Percentiles rank a stretch among this genome's conserved stretches.
Evolutionary conservation across 2,888 invertebrate genomes (phyloP).

Genomic region (Byasa hedistus): DNA sequence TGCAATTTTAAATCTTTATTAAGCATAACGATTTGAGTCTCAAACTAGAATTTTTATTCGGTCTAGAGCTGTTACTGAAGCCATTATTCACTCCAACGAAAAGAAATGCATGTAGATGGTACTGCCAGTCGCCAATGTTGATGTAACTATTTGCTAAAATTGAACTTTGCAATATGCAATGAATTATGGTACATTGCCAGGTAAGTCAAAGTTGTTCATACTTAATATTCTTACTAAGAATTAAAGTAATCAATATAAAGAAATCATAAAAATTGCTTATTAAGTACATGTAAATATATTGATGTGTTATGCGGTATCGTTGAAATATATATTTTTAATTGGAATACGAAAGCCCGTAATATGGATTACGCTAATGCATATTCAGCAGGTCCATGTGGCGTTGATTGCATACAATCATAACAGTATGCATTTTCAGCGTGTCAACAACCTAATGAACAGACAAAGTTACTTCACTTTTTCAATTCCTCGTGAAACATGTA

Average conservation of each 20-base stretch:
- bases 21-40: too few species aligned
- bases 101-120: conserved; percentile 6
- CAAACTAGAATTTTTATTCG: too few species aligned
- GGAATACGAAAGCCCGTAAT: neutral
- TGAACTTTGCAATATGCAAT: neutral
- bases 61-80: neutral
- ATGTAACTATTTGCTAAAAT: neutral
- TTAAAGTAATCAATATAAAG: too few species aligned
- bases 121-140: conserved; percentile 20
- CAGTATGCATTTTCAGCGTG: conserved; percentile 11
- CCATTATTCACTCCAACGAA: conserved; percentile 12
- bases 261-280: too few species aligned
- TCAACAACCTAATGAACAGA: conserved; percentile 23
- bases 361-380: conserved; percentile 15
- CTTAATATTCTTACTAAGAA: too few species aligned
- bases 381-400: conserved; percentile 13
- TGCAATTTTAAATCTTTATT: too few species aligned
- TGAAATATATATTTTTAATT: neutral
- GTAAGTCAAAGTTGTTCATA: too few species aligned
- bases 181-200: too few species aligned
- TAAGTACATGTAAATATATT: neutral
- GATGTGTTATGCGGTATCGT: neutral
- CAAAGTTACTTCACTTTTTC: neutral
- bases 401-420: conserved; percentile 18
- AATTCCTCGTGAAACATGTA: neutral